Conservation (phyloP, 2,888 invertebrate species). For the Ochropleura plecta region DNA sequence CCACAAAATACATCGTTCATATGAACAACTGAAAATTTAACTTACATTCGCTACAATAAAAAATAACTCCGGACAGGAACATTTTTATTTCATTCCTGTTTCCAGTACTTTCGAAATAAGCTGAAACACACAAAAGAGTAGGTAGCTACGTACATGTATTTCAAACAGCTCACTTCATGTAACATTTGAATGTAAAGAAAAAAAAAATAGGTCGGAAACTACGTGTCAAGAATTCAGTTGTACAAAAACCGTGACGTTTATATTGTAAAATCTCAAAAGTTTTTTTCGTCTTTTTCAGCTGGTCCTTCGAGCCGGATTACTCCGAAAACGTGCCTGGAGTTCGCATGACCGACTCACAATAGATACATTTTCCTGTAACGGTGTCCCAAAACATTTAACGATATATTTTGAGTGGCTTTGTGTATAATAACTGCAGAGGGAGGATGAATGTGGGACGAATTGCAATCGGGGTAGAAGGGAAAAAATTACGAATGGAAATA, state of each 20-base stretch:
- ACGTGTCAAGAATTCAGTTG: conserved; percentile 53
- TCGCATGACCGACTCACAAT: conserved; percentile 46
- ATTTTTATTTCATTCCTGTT: conserved; percentile 36
- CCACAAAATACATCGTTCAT: background rate
- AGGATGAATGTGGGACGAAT: conserved; percentile 25
- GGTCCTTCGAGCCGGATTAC: conserved; percentile 35
- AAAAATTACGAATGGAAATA: conserved; percentile 13
- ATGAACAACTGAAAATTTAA: conserved; percentile 12
- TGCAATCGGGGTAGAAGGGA: background rate
- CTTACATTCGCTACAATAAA: conserved; percentile 7
- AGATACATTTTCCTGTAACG: conserved; percentile 47
- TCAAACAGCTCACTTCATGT: conserved; percentile 6
- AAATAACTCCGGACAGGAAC: conserved; percentile 13
- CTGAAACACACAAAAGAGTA: conserved; percentile 29
- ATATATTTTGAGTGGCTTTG: conserved; percentile 42
- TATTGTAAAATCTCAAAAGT: conserved; percentile 47
- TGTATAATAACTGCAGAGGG: conserved; percentile 36
- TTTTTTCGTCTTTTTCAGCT: conserved; percentile 24
- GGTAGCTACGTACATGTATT: conserved; percentile 2
- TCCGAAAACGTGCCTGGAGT: conserved; percentile 56
- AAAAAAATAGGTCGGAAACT: conserved; percentile 40
- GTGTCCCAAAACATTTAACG: conserved; percentile 32
- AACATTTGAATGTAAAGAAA: conserved; percentile 49
- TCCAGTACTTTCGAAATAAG: conserved; percentile 37
- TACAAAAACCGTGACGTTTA: conserved; percentile 29